Base-by-base conservation (phyloP, 2,888 invertebrate genomes). In the Ecdyonurus torrentis region DNA sequence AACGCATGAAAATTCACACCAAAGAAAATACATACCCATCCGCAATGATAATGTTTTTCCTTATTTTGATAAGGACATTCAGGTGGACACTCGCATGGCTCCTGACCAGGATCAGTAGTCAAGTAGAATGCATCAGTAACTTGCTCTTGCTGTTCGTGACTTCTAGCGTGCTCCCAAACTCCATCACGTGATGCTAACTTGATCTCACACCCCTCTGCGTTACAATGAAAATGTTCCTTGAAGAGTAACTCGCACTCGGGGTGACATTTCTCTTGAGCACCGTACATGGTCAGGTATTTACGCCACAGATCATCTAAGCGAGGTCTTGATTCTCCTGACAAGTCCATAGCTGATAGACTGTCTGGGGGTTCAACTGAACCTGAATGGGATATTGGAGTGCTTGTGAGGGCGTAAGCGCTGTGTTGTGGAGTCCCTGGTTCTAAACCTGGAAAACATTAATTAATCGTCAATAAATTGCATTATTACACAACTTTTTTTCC, bases 211-310 rank as follows among this genome's bases (percentile, higher is more conserved):
- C 83, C 80, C 67, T 89, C 87, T 7, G 86, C 84, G 66, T 85
- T 81, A 74, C 94, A 94, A 70, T 94, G 93, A 72, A 87, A 91
- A 72, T 94, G 94, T 66, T 92, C 92, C 67, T 86, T 85, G 69
- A 84, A 83, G 22, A 83, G 79, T 65, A 83, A 82, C 70, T 80
- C 79, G 70, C 84, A 84, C 64, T 78, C 75, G 1, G 76, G 72
- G 23, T 37, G 59, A 66, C 72, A 72, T 61, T 71, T 73, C 50
- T 75, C 75, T 60, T 71, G 70, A 52, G 72, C 69, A 0, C 71
- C 70, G 58, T 73, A 78, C 74, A 78, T 77, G 63, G 79, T 77
- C 61, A 80, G 76, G 68, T 79, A 82, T 66, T 77, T 79, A 69
- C 77, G 76, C 82, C 81, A 82, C 50, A 78, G 75, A 66, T 82